A percentile compares a stretch with the other conserved stretches of the same genome.
phyloP scores from a whole-genome alignment of 2,888 invertebrate genomes.

The Drosophila koepferae region DNA sequence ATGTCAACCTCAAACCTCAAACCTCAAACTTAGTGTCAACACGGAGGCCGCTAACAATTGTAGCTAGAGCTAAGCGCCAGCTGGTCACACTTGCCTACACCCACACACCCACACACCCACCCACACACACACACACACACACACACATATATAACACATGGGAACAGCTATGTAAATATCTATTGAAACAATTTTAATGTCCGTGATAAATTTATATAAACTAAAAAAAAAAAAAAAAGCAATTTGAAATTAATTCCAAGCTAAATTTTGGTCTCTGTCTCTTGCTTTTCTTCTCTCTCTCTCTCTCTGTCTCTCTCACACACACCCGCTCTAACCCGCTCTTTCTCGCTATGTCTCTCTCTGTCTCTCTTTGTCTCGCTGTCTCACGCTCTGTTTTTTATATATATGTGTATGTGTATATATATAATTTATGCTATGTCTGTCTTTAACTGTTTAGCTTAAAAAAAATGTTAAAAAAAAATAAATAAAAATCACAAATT shows the following conservation, averaged over 20 bases:
- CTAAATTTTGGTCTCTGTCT: slow-evolving; percentile 28
- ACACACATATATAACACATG: slow-evolving; percentile 25
- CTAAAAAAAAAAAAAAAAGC: not conserved
- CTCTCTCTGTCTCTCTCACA: slow-evolving; percentile 17
- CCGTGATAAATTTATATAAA: slow-evolving; percentile 31
- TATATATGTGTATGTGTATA: slow-evolving; percentile 2
- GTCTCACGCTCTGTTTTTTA: not conserved
- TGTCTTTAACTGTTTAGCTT: slow-evolving; percentile 36
- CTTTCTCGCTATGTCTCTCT: slow-evolving; percentile 5
- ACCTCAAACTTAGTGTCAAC: slow-evolving; percentile 1
- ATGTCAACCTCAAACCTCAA: slow-evolving; percentile 23
- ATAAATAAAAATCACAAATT: slow-evolving; percentile 10
- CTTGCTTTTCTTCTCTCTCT: slow-evolving; percentile 13
- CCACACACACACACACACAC: slow-evolving; percentile 17
- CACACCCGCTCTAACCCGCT: too few species aligned
- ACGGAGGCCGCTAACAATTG: slow-evolving; percentile 13
- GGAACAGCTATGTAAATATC: slow-evolving; percentile 55
- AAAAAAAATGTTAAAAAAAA: not conserved
- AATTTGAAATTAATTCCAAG: slow-evolving; percentile 24
- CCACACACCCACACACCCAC: slow-evolving; percentile 4
- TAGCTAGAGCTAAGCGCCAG: slow-evolving; percentile 20
- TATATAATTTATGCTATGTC: slow-evolving; percentile 29
- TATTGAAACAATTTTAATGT: slow-evolving; percentile 36
- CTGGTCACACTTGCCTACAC: slow-evolving; percentile 31
- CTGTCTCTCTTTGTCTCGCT: slow-evolving; percentile 4